Conservation (phyloP, 2,113 vertebrate species). For the Amia ocellicauda region DNA sequence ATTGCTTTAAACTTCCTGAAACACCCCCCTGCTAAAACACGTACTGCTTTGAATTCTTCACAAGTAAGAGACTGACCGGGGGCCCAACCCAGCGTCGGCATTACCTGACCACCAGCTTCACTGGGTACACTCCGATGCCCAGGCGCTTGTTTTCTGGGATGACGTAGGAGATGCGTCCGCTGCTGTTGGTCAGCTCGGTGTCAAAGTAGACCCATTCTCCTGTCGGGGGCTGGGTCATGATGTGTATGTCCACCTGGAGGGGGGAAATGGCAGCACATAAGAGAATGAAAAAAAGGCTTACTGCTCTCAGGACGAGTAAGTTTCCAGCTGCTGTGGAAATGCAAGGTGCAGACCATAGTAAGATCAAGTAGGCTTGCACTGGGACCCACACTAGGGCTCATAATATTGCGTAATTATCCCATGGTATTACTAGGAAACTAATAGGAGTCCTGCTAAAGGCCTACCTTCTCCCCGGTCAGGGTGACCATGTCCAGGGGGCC, state of each 20-base stretch:
- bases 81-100: not conserved
- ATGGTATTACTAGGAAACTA: too few relatives aligned
- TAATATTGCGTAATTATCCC: conserved; percentile 9
- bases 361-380: too few relatives aligned
- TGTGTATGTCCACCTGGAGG: conserved; percentile 89
- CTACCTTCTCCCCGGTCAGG: conserved; percentile 93
- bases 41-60: too few relatives aligned
- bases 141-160: conserved; percentile 80
- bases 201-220: conserved; percentile 93
- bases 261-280: not conserved
- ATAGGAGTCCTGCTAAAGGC: too few relatives aligned
- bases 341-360: too few relatives aligned
- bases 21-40: too few relatives aligned
- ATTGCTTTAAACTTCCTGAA: not conserved
- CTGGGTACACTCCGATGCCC: conserved; percentile 88
- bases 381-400: not conserved
- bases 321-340: too few relatives aligned
- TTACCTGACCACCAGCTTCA: conserved; percentile 98
- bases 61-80: too few relatives aligned
- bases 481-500: conserved; percentile 98
- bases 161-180: conserved; percentile 83
- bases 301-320: too few relatives aligned
- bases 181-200: conserved; percentile 92
- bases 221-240: conserved; percentile 92
- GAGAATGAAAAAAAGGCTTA: too few relatives aligned